Conservation (phyloP, 2,113 vertebrate species). For the Sterrhoptilus dennistouni region DNA sequence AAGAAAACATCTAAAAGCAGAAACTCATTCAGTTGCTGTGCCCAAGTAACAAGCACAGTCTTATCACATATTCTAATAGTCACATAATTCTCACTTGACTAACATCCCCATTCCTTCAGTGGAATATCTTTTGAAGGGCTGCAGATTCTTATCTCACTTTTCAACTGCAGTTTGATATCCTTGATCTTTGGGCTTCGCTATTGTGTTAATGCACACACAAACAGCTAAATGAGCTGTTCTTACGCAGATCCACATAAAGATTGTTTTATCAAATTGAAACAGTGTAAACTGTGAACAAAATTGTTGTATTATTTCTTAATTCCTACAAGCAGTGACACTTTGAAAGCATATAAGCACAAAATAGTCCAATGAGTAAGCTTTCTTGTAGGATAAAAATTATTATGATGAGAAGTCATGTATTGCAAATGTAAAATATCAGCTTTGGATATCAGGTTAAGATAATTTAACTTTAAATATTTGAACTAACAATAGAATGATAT, state of each 20-base stretch:
- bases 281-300: background rate
- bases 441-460: background rate
- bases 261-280: background rate
- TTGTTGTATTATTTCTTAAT: background rate
- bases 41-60: background rate
- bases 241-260: background rate
- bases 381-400: background rate
- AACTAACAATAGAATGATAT: background rate
- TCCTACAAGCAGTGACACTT: background rate
- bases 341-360: background rate
- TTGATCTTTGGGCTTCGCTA: background rate
- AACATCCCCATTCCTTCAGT: background rate
- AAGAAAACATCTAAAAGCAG: background rate
- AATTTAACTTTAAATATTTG: background rate
- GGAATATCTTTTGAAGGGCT: background rate
- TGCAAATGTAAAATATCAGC: background rate
- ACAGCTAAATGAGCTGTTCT: background rate
- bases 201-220: background rate
- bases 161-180: background rate
- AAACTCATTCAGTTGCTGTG: background rate
- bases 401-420: background rate
- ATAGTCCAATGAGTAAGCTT: background rate
- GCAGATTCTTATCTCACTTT: background rate
- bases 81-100: background rate
- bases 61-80: background rate